These are phyloP conservation scores for Perca fluviatilis DNA, from an alignment of 2,113 vertebrate genomes.

Conservation along the genomic window DNA sequence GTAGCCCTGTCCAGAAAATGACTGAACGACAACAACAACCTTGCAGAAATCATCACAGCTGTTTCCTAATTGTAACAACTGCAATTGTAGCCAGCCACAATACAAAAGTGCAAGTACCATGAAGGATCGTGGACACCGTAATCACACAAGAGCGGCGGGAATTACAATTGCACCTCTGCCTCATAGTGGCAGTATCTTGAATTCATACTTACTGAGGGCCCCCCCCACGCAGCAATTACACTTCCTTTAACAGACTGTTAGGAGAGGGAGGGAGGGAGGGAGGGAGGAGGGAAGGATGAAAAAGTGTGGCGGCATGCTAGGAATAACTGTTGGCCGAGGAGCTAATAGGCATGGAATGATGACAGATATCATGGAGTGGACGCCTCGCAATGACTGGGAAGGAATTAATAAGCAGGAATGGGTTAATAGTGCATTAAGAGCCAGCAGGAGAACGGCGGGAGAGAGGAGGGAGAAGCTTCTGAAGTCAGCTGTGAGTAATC, in stretches of 20 bases:
- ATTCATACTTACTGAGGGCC: constrained; percentile 49
- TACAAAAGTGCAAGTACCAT: constrained; percentile 25
- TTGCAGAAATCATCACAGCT: constrained; percentile 38
- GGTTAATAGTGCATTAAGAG: constrained; percentile 99
- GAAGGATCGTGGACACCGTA: constrained; percentile 14
- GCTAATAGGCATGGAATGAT: constrained; percentile 87
- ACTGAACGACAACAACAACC: constrained; percentile 25
- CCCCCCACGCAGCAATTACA: constrained; percentile 62
- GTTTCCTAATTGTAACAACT: constrained; percentile 42
- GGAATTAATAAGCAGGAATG: constrained; percentile 99
- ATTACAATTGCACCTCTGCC: constrained; percentile 35
- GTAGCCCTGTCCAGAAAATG: constrained; percentile 30
- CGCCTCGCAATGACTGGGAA: constrained; percentile 92
- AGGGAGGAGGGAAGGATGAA: constrained; percentile 41
- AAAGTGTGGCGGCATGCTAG: constrained; percentile 54
- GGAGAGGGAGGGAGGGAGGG: constrained; percentile 15
- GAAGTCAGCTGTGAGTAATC: constrained; percentile 99
- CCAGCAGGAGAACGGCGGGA: constrained; percentile 96
- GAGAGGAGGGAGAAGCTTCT: constrained; percentile 92
- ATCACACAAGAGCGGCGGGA: constrained; percentile 46
- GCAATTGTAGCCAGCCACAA: constrained; percentile 22
- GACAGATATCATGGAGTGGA: constrained; percentile 91
- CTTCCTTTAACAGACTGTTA: constrained; percentile 72
- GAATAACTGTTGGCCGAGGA: constrained; percentile 78
- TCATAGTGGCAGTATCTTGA: constrained; percentile 54